A percentile compares a stretch with the other conserved stretches of the same genome.
phyloP scores from a whole-genome alignment of 1,140 invertebrate species.

The Drosophila guanche region DNA sequence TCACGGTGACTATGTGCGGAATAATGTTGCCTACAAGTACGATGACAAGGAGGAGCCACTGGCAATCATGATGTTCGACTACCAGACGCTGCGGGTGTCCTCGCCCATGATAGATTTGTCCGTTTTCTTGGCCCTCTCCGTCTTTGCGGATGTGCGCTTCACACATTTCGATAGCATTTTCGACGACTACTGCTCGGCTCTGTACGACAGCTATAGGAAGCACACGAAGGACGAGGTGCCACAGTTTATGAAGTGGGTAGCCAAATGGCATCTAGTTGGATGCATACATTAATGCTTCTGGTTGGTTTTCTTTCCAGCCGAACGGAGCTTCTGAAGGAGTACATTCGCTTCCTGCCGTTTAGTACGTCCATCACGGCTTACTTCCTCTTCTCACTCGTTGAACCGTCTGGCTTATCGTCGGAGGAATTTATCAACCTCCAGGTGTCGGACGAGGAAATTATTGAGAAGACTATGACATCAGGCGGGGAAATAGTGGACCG shows the following conservation, averaged over 20 bases:
- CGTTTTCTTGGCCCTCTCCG: constrained; percentile 64
- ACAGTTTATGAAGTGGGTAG: constrained; percentile 55
- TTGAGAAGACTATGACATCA: constrained; percentile 11
- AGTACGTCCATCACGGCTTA: constrained; percentile 29
- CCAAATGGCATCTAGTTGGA: neutral
- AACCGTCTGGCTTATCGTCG: constrained; percentile 18
- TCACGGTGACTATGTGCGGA: constrained; percentile 77
- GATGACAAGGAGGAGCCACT: constrained; percentile 44
- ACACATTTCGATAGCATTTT: constrained; percentile 71
- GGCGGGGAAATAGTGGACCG: constrained; percentile 66
- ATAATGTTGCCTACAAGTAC: constrained; percentile 78
- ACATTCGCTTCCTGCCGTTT: constrained; percentile 63
- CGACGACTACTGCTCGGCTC: constrained; percentile 54
- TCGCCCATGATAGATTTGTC: constrained; percentile 79
- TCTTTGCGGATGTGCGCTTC: constrained; percentile 58
- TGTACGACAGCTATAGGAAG: constrained; percentile 46
- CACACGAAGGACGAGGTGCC: constrained; percentile 42
- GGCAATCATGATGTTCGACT: constrained; percentile 81
- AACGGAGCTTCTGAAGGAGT: constrained; percentile 62
- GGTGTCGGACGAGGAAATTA: constrained; percentile 31
- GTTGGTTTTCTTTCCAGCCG: constrained; percentile 32
- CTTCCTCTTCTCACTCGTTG: constrained; percentile 62
- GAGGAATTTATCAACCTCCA: constrained; percentile 44
- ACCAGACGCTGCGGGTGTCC: constrained; percentile 70
- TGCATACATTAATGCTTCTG: neutral